Base-by-base conservation (phyloP, 2,113 vertebrate species). In the Sclerurus mexicanus region DNA sequence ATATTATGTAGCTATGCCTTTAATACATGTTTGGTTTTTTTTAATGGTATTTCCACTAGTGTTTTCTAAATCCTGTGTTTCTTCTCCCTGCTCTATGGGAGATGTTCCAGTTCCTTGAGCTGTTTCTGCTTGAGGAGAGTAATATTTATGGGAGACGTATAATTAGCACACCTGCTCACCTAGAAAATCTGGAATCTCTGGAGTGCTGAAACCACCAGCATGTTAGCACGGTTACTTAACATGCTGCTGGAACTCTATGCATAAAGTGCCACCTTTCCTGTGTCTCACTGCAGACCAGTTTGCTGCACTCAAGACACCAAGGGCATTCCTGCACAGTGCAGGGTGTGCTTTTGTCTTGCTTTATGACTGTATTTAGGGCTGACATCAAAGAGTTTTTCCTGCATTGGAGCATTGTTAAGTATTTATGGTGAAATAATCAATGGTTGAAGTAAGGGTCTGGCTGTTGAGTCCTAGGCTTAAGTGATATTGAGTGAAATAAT, bases 341-440 rank as follows among this genome's bases (percentile, higher is more conserved):
- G 76, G 30, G 28, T 24, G 71, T 93, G 42, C 68, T 88, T 66
- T 78, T 82, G 56, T 35, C 52, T 69, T 50, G 30, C 58, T 85
- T 73, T 73, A 8, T 53, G 31, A 6, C 20, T 31, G 52, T 55
- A 27, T 63, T 76, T 60, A 58, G 83, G 56, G 47, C 49, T 94
- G 90, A 59, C 56, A 83, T 85, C 75, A 28, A 83, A 52, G 39
- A 73, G 31, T 55, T 91, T 58, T 90, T 90, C 93, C 93, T 96
- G 56, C 87, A 91, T 93, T 84, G 89, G 88, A 40, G 79, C 44
- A 58, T 37, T 22, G 69, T 86, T 67, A 68, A 87, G 83, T 79
- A 81, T 91, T 97, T 83, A 71, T 93, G 91, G 74, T 47, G 49
- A 86, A 96, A 85, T 91, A 75, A 93, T 95, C 87, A 59, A 94